phyloP scores from a whole-genome alignment of 2,113 vertebrate genomes.

The Strigops habroptila region DNA sequence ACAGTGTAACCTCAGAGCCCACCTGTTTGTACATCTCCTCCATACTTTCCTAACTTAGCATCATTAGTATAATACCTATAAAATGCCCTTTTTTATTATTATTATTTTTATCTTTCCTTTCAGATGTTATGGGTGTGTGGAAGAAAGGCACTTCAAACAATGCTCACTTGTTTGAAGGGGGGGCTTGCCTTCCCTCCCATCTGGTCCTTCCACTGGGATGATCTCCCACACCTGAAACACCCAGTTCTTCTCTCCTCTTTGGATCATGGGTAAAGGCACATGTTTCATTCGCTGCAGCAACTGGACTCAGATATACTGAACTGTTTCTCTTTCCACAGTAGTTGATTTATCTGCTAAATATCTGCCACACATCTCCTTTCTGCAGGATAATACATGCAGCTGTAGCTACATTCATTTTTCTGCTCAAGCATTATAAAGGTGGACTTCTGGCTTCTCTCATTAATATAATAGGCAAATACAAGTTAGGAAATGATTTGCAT shows the following conservation, averaged over 20 bases:
- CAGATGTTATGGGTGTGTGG: no score
- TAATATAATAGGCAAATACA: neutral
- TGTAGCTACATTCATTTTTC: neutral
- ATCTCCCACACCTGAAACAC: neutral
- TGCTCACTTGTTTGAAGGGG: neutral
- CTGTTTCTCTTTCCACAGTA: neutral
- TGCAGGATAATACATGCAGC: neutral
- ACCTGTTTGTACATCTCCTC: neutral
- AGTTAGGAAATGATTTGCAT: neutral
- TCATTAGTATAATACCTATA: neutral
- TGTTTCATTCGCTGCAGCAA: neutral
- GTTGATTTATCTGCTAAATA: neutral
- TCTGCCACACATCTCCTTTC: neutral
- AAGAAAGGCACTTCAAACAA: neutral
- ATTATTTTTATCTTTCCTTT: neutral
- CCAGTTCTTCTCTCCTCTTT: neutral
- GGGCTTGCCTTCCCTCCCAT: neutral
- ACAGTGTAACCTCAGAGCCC: neutral
- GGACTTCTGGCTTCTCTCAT: neutral
- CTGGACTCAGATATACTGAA: neutral
- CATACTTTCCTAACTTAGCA: neutral
- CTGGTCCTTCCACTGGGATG: neutral
- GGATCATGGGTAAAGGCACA: rapidly evolving
- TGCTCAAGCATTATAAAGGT: neutral
- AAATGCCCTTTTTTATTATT: rapidly evolving